These are phyloP conservation scores for Syngnathus rostellatus DNA, from an alignment of 2,797 vertebrate genomes.

Conservation along the genomic window DNA sequence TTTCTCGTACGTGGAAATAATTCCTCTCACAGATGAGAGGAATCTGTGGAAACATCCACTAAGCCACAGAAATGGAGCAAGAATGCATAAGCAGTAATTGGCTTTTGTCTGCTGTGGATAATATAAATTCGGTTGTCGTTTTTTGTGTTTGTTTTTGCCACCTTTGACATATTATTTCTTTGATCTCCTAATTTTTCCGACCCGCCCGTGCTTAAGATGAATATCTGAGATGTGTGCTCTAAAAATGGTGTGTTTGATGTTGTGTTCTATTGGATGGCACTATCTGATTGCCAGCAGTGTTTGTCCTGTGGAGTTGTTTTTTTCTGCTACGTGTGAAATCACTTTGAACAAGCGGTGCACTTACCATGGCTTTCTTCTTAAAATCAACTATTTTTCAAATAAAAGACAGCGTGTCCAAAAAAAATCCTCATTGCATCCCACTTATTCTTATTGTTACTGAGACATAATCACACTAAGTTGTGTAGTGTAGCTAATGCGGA, in stretches of 20 bases:
- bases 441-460: constrained; percentile 56
- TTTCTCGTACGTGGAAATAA: constrained; percentile 15
- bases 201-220: constrained; percentile 40
- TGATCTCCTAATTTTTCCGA: constrained; percentile 48
- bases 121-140: constrained; percentile 24
- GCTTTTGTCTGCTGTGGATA: constrained; percentile 40
- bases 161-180: constrained; percentile 53
- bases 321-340: constrained; percentile 68
- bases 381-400: constrained; percentile 76
- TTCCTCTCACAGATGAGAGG: constrained; percentile 19
- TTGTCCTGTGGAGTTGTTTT: constrained; percentile 54
- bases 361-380: constrained; percentile 55
- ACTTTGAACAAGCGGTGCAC: constrained; percentile 68
- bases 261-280: constrained; percentile 56
- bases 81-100: constrained; percentile 29
- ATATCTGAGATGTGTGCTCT: constrained; percentile 54
- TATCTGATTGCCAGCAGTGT: constrained; percentile 59
- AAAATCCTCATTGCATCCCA: constrained; percentile 40
- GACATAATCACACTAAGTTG: constrained; percentile 35
- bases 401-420: constrained; percentile 67
- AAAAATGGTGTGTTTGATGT: constrained; percentile 65
- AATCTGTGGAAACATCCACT: constrained; percentile 31
- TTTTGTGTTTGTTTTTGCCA: constrained; percentile 18
- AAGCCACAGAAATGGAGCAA: constrained; percentile 26
- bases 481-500: constrained; percentile 23